A percentile compares a stretch with the other conserved stretches of the same genome.
Evolutionary conservation across 2,888 invertebrate genomes (phyloP).

Genomic region (Taphrorychus bicolor): DNA sequence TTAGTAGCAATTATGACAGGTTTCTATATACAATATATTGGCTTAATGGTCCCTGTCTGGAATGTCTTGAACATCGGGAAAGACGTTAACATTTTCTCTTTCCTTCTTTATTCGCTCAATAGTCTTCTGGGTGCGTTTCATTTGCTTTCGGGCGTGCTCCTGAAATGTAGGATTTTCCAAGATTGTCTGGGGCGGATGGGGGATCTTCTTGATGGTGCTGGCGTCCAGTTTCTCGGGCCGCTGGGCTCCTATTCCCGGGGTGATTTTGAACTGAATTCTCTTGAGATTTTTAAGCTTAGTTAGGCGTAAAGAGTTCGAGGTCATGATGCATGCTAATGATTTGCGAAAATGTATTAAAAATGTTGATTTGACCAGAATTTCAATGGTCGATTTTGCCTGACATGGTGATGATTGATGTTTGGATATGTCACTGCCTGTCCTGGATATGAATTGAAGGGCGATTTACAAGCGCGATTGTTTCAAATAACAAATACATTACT

Average conservation of each 20-base stretch:
- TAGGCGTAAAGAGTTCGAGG: background rate
- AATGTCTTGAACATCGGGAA: background rate
- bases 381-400: no score
- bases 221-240: background rate
- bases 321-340: background rate
- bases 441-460: no score
- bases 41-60: background rate
- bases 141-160: background rate
- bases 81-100: background rate
- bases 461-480: no score
- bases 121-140: background rate
- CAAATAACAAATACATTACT: no score
- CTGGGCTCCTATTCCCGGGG: background rate
- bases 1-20: no score
- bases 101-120: background rate
- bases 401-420: no score
- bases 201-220: background rate
- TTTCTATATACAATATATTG: no score
- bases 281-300: background rate
- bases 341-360: no score
- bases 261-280: background rate
- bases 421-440: no score
- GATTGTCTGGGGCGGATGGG: background rate
- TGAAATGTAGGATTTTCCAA: background rate
- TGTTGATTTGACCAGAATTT: no score